Base-by-base conservation (phyloP, 2,113 vertebrate species). In the Ivindomyrus marchei region DNA sequence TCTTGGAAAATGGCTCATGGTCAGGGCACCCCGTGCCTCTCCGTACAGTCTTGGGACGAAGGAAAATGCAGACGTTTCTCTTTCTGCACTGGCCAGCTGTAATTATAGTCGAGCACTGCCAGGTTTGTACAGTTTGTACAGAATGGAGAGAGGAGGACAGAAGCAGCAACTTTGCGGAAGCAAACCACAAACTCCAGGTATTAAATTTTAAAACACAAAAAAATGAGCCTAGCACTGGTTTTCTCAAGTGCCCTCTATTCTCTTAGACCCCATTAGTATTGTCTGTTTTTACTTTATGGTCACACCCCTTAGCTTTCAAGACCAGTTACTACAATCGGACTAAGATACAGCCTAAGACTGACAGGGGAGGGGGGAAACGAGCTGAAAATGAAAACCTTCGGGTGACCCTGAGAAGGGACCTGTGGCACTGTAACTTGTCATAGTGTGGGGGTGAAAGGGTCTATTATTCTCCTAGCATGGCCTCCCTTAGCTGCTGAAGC, bases 71-170 rank as follows among this genome's bases (percentile, higher is more conserved):
- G 89, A 89, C 36, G 27, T 88, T 89, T 46, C 47, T 89, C 80
- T 90, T 53, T 53, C 31, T 89, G 74, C 17, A 62, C 56, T 84
- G 24, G 45, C 85, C 56, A 39, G 21, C 87, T 88, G 77, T 91
- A 91, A 92, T 92, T 90, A 90, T 36, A 90, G 46, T n/a, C n/a
- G 36, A 90, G 88, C 42, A 3, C 87, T 90, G 90, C 83, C 89
- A 92, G 49, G 56, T 24, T 84, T 66, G 70, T 87, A n/a, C 46
- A 77, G 31, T 88, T 87, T 77, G 89, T 90, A 90, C 47, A 45
- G 84, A 5, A 62, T 46, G 58, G 85, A 62, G 84, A 80, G 39
- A 50, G 36, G 88, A 49, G 87, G 58, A 87, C 58, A 89, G 56
- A 27, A 52, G 27, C 31, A 36, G 2, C 9, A 31, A 17, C 27